phyloP scores from a whole-genome alignment of 2,797 vertebrate species.

The Pseudomugil gertrudae region DNA sequence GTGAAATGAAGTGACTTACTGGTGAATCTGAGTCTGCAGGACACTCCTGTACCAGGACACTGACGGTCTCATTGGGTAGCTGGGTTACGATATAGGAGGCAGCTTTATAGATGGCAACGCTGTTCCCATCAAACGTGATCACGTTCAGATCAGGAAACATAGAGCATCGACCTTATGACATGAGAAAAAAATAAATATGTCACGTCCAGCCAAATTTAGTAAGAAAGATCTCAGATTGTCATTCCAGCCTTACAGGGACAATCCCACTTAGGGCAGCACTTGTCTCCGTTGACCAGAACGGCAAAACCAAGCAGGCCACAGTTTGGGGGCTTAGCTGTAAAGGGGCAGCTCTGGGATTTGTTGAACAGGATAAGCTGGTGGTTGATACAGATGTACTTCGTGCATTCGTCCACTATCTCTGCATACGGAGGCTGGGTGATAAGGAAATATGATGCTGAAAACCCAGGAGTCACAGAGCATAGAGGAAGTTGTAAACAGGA shows the following conservation, averaged over 20 bases:
- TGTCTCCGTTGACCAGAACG: slow-evolving; percentile 90
- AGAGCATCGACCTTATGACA: slow-evolving; percentile 89
- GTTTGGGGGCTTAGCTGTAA: slow-evolving; percentile 83
- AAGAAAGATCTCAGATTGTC: no score
- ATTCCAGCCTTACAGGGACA: slow-evolving; percentile 99
- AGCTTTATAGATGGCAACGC: slow-evolving; percentile 89
- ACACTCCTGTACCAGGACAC: slow-evolving; percentile 88
- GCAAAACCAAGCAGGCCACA: slow-evolving; percentile 94
- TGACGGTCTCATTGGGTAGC: slow-evolving; percentile 87
- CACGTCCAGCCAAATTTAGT: neutral
- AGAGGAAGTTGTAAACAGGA: neutral
- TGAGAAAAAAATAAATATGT: slow-evolving; percentile 4
- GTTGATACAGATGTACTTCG: slow-evolving; percentile 92
- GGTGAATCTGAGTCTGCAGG: slow-evolving; percentile 71
- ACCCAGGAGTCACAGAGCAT: neutral
- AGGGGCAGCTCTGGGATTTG: slow-evolving; percentile 91
- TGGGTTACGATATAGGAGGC: slow-evolving; percentile 89
- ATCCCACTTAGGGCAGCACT: slow-evolving; percentile 95
- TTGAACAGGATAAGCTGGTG: slow-evolving; percentile 92
- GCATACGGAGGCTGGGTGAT: slow-evolving; percentile 80
- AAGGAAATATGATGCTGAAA: neutral
- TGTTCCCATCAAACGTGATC: slow-evolving; percentile 93
- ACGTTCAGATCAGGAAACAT: slow-evolving; percentile 94
- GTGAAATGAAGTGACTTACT: slow-evolving; percentile 80
- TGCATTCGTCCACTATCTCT: slow-evolving; percentile 89